Evolutionary conservation across 2,113 vertebrate genomes (phyloP).

Genomic region (Dissostichus mawsoni): DNA sequence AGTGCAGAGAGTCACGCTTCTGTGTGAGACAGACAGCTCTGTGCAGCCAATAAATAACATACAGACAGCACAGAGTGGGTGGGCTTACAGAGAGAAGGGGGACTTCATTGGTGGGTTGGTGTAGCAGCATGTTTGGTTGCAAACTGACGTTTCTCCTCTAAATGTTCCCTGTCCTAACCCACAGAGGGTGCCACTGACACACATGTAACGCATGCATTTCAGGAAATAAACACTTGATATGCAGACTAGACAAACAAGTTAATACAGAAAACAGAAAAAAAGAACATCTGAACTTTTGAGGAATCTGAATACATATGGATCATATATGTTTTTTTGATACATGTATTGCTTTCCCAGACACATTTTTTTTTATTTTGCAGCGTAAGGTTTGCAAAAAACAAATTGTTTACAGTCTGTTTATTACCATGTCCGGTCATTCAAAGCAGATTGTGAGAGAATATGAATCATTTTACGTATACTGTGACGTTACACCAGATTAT

Average conservation of each 20-base stretch:
- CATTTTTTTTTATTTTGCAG: too few relatives aligned
- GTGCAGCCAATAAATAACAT: conserved; percentile 32
- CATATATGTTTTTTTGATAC: too few relatives aligned
- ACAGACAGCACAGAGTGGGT: conserved; percentile 1
- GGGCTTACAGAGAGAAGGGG: neutral
- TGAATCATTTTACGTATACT: neutral
- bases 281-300: too few relatives aligned
- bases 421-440: neutral
- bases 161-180: conserved; percentile 18
- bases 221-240: neutral
- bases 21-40: neutral
- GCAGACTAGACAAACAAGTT: neutral
- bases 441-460: neutral
- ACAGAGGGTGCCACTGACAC: conserved; percentile 51
- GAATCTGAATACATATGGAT: too few relatives aligned
- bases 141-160: conserved; percentile 17
- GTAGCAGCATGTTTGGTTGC: conserved; percentile 32
- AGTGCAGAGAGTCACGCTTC: conserved; percentile 11
- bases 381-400: neutral
- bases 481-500: neutral
- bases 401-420: too few relatives aligned
- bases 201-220: neutral
- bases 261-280: neutral
- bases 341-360: too few relatives aligned
- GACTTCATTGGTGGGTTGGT: conserved; percentile 29